These are phyloP conservation scores for Drosophila santomea DNA, from an alignment of 1,140 invertebrate species.

Conservation along the genomic window DNA sequence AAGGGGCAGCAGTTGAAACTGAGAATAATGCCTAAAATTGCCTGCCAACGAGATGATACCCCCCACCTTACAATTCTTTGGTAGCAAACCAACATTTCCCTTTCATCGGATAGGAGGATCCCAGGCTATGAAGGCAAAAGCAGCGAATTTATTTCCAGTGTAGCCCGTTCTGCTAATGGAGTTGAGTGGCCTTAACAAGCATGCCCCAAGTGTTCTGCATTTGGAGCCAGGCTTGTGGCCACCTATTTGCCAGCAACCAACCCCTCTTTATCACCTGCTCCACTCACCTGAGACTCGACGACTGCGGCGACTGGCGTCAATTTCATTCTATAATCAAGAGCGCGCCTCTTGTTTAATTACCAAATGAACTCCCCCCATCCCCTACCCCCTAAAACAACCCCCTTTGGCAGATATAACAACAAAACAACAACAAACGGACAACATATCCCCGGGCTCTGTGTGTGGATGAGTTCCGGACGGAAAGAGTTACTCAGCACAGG, in stretches of 20 bases:
- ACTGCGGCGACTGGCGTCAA: constrained; percentile 68
- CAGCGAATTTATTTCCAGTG: neutral
- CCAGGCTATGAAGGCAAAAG: no score
- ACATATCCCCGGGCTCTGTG: neutral
- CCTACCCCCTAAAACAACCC: no score
- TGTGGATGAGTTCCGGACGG: neutral
- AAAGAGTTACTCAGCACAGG: no score
- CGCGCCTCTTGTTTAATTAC: constrained; percentile 71
- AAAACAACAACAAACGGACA: no score
- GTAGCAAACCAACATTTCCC: constrained; percentile 8
- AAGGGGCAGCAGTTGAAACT: constrained; percentile 27
- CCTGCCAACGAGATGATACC: constrained; percentile 24
- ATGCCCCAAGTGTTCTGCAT: constrained; percentile 63
- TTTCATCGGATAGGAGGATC: neutral
- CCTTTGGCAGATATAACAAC: no score
- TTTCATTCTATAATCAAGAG: constrained; percentile 77
- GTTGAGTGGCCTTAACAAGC: constrained; percentile 34
- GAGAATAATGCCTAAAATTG: constrained; percentile 39
- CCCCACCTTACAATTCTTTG: no score
- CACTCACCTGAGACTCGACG: constrained; percentile 18
- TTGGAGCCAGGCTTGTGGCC: constrained; percentile 40
- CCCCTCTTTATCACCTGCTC: neutral
- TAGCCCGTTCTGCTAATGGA: neutral
- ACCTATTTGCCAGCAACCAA: constrained; percentile 19
- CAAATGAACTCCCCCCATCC: neutral